Conservation (phyloP, 2,113 vertebrate genomes). For the Ibidorhyncha struthersii region DNA sequence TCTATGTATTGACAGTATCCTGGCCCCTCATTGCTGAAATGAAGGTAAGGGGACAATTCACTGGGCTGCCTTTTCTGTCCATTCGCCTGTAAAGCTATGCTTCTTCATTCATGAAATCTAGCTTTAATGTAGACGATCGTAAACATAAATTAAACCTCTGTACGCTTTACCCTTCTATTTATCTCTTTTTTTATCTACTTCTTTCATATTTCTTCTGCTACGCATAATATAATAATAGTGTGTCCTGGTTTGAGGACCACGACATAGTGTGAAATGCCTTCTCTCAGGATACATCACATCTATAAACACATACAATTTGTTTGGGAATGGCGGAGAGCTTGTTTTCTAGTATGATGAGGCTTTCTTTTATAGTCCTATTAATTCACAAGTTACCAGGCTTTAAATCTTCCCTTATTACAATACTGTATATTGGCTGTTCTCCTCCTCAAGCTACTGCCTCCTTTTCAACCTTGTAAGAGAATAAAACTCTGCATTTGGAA, state of each 20-base stretch:
- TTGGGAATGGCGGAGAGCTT: not conserved
- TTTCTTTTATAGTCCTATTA: not conserved
- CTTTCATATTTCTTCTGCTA: not conserved
- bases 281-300: not conserved
- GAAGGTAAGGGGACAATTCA: not conserved
- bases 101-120: not conserved
- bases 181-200: not conserved
- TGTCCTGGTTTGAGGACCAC: too few species aligned
- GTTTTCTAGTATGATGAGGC: not conserved
- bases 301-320: not conserved
- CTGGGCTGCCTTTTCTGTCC: not conserved
- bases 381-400: not conserved
- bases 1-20: not conserved
- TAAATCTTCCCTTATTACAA: not conserved
- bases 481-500: not conserved
- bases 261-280: not conserved
- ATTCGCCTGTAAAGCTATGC: not conserved
- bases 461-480: not conserved
- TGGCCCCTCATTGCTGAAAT: not conserved
- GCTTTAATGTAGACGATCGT: not conserved
- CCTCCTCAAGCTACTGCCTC: not conserved
- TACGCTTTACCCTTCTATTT: not conserved
- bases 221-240: not conserved
- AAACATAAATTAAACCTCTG: not conserved
- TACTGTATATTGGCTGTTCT: not conserved